Conservation (phyloP, 2,113 vertebrate genomes). For the Axis porcinus region DNA sequence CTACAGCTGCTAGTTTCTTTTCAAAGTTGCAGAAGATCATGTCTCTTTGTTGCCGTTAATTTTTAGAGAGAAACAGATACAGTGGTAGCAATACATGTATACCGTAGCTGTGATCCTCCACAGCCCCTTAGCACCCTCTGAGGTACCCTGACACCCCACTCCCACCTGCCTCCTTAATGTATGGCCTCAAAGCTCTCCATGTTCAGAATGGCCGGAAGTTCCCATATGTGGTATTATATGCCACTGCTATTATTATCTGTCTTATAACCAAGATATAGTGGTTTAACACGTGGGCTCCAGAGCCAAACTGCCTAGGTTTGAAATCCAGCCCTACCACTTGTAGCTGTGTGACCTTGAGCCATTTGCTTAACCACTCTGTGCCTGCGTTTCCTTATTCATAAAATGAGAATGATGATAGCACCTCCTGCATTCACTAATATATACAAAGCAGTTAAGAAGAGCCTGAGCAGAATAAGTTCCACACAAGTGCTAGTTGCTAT, state of each 20-base stretch:
- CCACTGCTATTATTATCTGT: neutral
- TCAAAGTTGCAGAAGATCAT: slow-evolving; percentile 78
- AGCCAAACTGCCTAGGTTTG: neutral
- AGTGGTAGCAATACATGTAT: neutral
- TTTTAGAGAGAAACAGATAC: slow-evolving; percentile 71
- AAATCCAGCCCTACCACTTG: neutral
- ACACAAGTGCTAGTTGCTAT: neutral
- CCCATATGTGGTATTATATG: neutral
- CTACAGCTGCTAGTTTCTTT: slow-evolving; percentile 74
- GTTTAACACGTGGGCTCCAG: neutral
- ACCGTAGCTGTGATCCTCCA: neutral
- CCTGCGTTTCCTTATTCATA: neutral
- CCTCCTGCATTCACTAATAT: neutral
- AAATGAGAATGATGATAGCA: neutral
- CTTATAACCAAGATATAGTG: neutral
- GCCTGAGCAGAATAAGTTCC: neutral
- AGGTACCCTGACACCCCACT: neutral
- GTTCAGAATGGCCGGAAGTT: neutral
- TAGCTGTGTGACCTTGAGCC: neutral
- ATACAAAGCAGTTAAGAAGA: neutral
- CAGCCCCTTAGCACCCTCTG: neutral
- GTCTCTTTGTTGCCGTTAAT: slow-evolving; percentile 67
- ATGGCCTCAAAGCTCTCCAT: neutral
- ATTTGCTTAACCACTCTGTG: neutral
- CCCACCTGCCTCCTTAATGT: neutral